A percentile compares a stretch with the other conserved stretches of the same genome.
These are phyloP conservation scores for Ptycholaimellus sp. DNA, from an alignment of 2,888 invertebrate genomes.

Conservation along the genomic window DNA sequence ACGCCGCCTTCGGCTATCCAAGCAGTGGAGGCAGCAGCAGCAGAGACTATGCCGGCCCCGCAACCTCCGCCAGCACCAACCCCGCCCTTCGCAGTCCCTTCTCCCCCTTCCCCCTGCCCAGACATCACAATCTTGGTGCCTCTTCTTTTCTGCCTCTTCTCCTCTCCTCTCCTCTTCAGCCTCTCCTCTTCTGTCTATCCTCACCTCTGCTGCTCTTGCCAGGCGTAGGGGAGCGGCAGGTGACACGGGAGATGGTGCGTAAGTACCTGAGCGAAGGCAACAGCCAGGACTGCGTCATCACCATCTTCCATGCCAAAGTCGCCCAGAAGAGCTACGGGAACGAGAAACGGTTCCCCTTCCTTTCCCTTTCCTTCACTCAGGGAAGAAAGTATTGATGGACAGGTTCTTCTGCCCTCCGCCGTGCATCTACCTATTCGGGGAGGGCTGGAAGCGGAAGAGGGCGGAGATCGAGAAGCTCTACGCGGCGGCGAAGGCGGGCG, in stretches of 20 bases:
- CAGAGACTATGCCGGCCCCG: too few species aligned
- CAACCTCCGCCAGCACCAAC: too few species aligned
- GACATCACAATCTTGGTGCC: too few species aligned
- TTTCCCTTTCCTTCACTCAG: too few species aligned
- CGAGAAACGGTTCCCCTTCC: constrained; percentile 49
- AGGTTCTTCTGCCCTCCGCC: constrained; percentile 95
- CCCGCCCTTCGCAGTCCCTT: too few species aligned
- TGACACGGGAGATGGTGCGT: constrained; percentile 78
- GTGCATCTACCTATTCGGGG: constrained; percentile 91
- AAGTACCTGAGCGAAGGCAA: constrained; percentile 44
- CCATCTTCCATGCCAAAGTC: constrained; percentile 93
- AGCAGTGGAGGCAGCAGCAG: too few species aligned
- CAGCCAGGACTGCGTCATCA: constrained; percentile 49
- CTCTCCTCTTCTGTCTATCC: too few species aligned
- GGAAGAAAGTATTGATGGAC: background rate
- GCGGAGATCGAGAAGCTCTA: constrained; percentile 46
- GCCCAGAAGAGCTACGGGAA: constrained; percentile 99
- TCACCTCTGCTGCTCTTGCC: too few species aligned
- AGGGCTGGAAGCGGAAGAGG: constrained; percentile 81
- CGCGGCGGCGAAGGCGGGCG: constrained; percentile 2
- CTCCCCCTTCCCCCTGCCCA: too few species aligned
- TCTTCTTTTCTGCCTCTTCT: too few species aligned
- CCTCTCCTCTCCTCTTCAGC: too few species aligned
- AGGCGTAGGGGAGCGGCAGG: constrained; percentile 41
- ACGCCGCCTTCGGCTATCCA: too few species aligned